Evolutionary conservation across 2,797 vertebrate species (phyloP).

Genomic region (Danio aesculapii): DNA sequence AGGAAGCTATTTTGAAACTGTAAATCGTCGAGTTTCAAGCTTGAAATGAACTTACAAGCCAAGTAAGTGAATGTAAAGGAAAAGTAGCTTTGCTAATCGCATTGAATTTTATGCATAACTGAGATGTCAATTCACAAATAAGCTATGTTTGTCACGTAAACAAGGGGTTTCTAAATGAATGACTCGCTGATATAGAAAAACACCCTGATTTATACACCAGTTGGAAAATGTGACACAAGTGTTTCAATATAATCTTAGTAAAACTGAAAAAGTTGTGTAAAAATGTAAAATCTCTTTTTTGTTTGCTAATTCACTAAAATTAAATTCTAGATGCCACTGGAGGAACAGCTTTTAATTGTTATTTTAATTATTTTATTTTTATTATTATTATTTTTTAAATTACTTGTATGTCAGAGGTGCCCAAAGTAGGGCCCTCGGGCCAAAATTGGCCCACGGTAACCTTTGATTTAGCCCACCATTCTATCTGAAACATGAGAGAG

Average conservation of each 20-base stretch:
- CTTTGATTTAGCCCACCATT: too few relatives aligned
- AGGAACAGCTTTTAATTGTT: background rate
- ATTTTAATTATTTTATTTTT: too few relatives aligned
- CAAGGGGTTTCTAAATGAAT: slow-evolving; percentile 4
- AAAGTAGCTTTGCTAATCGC: background rate
- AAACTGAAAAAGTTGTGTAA: background rate
- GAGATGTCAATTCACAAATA: background rate
- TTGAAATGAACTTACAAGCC: background rate
- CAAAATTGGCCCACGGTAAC: too few relatives aligned
- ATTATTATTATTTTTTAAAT: too few relatives aligned
- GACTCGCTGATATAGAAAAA: background rate
- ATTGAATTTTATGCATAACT: background rate
- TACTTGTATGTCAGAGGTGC: too few relatives aligned
- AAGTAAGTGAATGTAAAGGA: background rate
- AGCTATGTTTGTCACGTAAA: slow-evolving; percentile 7
- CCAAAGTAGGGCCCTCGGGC: too few relatives aligned
- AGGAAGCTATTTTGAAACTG: background rate
- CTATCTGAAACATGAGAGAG: too few relatives aligned
- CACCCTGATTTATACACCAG: background rate
- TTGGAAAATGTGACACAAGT: background rate
- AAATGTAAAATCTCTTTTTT: background rate
- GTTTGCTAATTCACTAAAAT: background rate
- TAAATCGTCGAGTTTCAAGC: background rate
- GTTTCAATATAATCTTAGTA: background rate
- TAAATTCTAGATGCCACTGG: background rate